These are phyloP conservation scores for Hermaeophaga mercurialis DNA, from an alignment of 2,888 invertebrate species.

Conservation along the genomic window DNA sequence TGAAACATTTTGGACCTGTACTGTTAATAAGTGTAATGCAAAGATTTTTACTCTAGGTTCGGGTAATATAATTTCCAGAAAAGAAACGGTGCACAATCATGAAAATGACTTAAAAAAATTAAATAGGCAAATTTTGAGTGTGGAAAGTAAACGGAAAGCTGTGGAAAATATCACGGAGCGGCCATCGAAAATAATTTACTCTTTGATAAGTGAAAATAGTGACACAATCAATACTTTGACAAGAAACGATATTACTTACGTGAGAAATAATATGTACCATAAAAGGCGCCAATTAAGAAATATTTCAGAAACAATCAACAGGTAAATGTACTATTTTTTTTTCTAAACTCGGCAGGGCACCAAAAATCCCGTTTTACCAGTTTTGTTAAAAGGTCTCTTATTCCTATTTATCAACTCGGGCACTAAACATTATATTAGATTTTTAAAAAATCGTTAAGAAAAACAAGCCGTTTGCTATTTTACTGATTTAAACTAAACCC, in stretches of 20 bases:
- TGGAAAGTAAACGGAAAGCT: neutral
- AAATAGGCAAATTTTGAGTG: slow-evolving; percentile 4
- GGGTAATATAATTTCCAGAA: neutral
- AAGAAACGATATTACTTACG: neutral
- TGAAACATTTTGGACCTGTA: neutral
- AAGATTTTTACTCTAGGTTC: neutral
- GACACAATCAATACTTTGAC: neutral
- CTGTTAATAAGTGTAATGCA: neutral
- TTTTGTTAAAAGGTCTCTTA: too few relatives aligned
- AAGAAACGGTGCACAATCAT: neutral
- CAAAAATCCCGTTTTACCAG: too few relatives aligned
- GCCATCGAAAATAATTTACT: slow-evolving; percentile 5
- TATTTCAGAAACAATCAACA: too few relatives aligned
- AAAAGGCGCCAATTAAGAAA: too few relatives aligned
- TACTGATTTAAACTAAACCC: too few relatives aligned
- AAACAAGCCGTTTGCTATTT: too few relatives aligned
- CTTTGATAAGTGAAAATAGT: neutral
- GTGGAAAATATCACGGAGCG: neutral
- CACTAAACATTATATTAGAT: too few relatives aligned
- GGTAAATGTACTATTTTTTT: too few relatives aligned
- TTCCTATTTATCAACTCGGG: too few relatives aligned
- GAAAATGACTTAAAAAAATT: neutral
- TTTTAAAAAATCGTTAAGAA: too few relatives aligned
- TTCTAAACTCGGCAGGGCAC: too few relatives aligned
- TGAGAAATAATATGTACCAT: neutral